Conservation (phyloP, 2,797 vertebrate genomes). For the Sternarchorhynchus goeldii region DNA sequence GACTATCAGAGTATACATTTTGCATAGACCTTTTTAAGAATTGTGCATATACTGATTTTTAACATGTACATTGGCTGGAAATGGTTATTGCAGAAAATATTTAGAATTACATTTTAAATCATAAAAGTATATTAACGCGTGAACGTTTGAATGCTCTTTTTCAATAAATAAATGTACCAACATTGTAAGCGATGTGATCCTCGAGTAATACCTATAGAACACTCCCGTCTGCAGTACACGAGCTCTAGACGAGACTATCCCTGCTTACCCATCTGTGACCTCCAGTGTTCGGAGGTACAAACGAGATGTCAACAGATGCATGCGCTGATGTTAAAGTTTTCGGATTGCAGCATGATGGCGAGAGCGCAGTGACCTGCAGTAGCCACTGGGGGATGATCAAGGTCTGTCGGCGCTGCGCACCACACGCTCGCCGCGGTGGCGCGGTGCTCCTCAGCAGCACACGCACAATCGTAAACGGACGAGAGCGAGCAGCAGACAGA, state of each 20-base stretch:
- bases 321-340: conserved; percentile 32
- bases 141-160: too few relatives aligned
- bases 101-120: too few relatives aligned
- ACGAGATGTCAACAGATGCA: conserved; percentile 43
- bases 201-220: too few relatives aligned
- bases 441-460: conserved; percentile 70
- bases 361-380: conserved; percentile 70
- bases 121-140: too few relatives aligned
- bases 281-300: conserved; percentile 10
- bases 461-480: conserved; percentile 74
- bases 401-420: conserved; percentile 71
- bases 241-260: background rate
- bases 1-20: too few relatives aligned
- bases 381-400: conserved; percentile 80
- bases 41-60: too few relatives aligned
- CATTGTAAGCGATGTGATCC: too few relatives aligned
- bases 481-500: conserved; percentile 69
- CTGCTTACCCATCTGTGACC: background rate
- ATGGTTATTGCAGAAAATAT: too few relatives aligned
- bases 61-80: too few relatives aligned
- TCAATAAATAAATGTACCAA: too few relatives aligned
- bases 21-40: too few relatives aligned
- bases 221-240: too few relatives aligned
- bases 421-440: conserved; percentile 67
- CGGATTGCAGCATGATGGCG: conserved; percentile 41